Percentiles rank a stretch among this genome's conserved stretches.
phyloP scores from a whole-genome alignment of 1,140 invertebrate species.

The Drosophila watanabei region DNA sequence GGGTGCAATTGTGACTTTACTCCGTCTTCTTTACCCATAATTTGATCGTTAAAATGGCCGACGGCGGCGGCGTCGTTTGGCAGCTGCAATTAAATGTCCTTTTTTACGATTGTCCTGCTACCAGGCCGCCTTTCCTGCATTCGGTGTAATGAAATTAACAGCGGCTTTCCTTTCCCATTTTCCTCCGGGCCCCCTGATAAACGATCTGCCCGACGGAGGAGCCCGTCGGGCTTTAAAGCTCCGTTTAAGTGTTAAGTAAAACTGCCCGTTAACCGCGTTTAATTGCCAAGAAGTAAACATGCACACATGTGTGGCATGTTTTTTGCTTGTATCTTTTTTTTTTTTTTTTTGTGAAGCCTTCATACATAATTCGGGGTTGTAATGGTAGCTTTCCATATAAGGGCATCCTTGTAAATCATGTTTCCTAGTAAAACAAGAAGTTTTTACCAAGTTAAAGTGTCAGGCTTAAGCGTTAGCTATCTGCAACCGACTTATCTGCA shows the following conservation, averaged over 20 bases:
- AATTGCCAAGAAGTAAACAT: constrained; percentile 61
- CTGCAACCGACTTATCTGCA: neutral
- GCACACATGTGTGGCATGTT: neutral
- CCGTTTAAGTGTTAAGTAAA: constrained; percentile 73
- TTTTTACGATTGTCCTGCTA: constrained; percentile 75
- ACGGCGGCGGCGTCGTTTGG: constrained; percentile 58
- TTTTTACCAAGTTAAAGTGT: neutral
- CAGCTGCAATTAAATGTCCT: constrained; percentile 76
- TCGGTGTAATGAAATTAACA: constrained; percentile 78
- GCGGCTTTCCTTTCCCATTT: constrained; percentile 27
- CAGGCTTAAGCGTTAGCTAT: neutral
- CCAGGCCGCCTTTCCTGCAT: constrained; percentile 57
- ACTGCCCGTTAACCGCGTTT: constrained; percentile 64
- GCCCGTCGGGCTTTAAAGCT: constrained; percentile 61
- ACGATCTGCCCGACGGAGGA: constrained; percentile 43
- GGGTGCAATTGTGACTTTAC: constrained; percentile 41
- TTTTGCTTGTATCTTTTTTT: neutral
- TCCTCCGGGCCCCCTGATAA: constrained; percentile 45
- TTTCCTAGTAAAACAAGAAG: constrained; percentile 25
- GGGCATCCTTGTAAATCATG: constrained; percentile 38
- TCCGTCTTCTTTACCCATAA: constrained; percentile 61
- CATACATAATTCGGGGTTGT: constrained; percentile 17
- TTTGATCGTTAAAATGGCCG: constrained; percentile 81
- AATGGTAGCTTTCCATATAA: neutral
- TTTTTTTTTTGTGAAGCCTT: constrained; percentile 7